phyloP scores from a whole-genome alignment of 2,113 vertebrate genomes.

The Laterallus jamaicensis region DNA sequence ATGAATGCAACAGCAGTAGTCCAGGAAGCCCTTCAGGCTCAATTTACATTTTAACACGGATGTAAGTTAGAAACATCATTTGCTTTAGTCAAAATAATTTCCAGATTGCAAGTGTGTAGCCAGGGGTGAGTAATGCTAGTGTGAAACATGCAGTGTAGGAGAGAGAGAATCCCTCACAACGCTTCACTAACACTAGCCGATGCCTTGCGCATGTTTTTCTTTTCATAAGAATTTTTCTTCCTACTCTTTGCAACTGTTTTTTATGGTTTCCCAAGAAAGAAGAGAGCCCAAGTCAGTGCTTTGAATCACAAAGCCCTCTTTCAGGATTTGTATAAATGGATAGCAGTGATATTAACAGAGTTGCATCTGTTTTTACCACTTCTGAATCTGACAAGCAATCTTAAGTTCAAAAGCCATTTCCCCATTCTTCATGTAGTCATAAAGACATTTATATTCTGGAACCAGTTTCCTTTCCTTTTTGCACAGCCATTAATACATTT shows the following conservation, averaged over 20 bases:
- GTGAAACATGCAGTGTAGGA: background rate
- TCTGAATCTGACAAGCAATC: background rate
- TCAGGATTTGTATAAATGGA: background rate
- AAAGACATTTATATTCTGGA: constrained; percentile 10
- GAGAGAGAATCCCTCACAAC: background rate
- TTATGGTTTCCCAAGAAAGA: background rate
- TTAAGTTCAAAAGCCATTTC: background rate
- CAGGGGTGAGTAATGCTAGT: background rate
- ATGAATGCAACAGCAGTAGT: background rate
- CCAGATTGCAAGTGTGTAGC: background rate
- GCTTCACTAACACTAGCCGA: background rate
- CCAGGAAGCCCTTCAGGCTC: background rate
- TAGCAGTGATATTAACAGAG: background rate
- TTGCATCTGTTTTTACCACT: background rate
- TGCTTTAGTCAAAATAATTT: background rate
- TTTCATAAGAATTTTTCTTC: background rate
- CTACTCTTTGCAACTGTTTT: background rate
- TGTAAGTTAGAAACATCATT: background rate
- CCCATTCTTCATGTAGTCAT: background rate
- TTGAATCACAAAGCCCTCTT: background rate
- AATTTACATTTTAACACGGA: background rate
- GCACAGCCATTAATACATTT: constrained; percentile 26
- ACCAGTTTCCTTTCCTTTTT: constrained; percentile 5
- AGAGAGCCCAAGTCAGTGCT: background rate
- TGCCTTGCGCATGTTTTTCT: background rate